These are phyloP conservation scores for Tachuris rubrigastra DNA, from an alignment of 2,113 vertebrate genomes.

Conservation along the genomic window DNA sequence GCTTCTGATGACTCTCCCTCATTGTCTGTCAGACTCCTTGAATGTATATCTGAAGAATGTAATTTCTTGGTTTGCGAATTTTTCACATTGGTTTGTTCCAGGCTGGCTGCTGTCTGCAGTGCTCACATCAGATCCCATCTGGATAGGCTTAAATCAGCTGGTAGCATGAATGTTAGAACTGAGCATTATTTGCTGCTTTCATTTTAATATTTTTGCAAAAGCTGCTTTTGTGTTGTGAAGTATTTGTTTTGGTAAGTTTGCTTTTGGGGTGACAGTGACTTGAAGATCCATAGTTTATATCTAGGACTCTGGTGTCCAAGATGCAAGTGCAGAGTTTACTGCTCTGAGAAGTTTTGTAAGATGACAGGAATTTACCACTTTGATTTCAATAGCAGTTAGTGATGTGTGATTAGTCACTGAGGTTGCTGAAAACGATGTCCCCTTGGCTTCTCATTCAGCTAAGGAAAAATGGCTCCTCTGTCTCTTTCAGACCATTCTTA, in stretches of 20 bases:
- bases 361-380: background rate
- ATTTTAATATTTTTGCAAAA: background rate
- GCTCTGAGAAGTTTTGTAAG: background rate
- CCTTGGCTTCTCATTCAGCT: background rate
- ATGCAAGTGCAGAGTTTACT: background rate
- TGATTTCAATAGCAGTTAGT: background rate
- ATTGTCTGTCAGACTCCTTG: background rate
- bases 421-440: background rate
- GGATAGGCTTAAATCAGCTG: background rate
- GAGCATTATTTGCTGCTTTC: background rate
- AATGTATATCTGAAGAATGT: rapidly evolving
- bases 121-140: background rate
- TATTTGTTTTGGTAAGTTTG: background rate
- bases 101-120: background rate
- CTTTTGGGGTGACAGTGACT: background rate
- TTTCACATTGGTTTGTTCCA: background rate
- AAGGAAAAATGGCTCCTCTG: background rate
- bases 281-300: background rate
- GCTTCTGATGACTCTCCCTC: background rate
- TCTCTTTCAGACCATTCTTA: background rate
- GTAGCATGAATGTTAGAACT: background rate
- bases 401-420: background rate
- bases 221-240: background rate
- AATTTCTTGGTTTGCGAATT: background rate
- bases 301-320: background rate